Base-by-base conservation (phyloP, 2,888 invertebrate species). In the Lasioglossum marginatum region DNA sequence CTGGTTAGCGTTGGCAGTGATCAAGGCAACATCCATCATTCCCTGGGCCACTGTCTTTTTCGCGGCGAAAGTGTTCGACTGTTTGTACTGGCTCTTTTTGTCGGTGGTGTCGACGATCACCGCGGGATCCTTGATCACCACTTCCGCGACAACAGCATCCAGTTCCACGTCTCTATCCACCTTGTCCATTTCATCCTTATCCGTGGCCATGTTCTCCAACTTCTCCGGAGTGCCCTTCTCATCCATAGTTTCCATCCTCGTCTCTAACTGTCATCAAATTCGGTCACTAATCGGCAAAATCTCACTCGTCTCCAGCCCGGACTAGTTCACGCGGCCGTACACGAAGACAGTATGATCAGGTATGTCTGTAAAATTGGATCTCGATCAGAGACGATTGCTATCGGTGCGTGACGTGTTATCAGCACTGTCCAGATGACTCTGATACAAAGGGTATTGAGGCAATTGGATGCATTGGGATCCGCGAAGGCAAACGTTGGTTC, bases 1-100 rank as follows among this genome's bases (percentile, higher is more conserved):
- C 90, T 97, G 97, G 93, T 97, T 97, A 0, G 97, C 97, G 93
- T 97, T 97, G 0, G 97, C 97, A 5, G 97, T 97, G 73, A 97
- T 96, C 63, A 97, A 94, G 0, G 97, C 97, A 63, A 97, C 96
- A 91, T 97, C 97, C 97, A 97, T 97, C 96, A 97, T 96, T 43
- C 97, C 97, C 94, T 96, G 96, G 0, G 96, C 96, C 1, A 96
- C 96, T 1, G 96, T 96, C 92, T 96, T 96, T 92, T 96, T 96
- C 8, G 96, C 96, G 6, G 96, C 96, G 91, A 96, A 96, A 14
- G 93, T 94, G 85, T 95, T 95, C 6, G 93, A 86, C 48, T 93
- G 93, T 82, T 89, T 88, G 14, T 60, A 82, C 4, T 88, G 77
- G 19, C 87, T 48, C 40, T 84, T 89, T 31, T 91, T 92, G 71